Conservation (phyloP, 2,797 vertebrate species). For the Melanotaenia boesemani region DNA sequence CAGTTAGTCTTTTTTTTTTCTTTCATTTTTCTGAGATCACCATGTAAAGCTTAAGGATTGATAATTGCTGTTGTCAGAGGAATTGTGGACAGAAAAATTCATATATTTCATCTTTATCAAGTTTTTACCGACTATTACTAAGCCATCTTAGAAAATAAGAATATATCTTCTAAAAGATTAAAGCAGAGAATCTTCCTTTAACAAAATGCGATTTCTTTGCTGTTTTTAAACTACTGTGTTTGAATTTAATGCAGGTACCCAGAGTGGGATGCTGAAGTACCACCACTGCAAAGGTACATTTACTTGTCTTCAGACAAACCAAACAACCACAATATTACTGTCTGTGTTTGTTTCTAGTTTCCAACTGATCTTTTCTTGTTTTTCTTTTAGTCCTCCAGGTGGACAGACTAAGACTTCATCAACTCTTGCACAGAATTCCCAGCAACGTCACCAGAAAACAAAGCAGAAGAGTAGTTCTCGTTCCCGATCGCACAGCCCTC, state of each 20-base stretch:
- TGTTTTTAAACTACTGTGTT: background rate
- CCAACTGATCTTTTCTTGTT: background rate
- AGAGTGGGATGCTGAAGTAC: constrained; percentile 89
- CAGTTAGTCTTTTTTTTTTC: constrained; percentile 81
- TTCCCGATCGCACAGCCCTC: constrained; percentile 78
- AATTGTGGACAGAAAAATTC: no score
- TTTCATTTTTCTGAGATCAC: background rate
- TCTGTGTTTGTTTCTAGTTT: background rate
- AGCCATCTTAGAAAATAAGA: no score
- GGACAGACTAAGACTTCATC: constrained; percentile 30
- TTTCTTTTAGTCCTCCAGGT: constrained; percentile 8
- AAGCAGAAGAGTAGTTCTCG: constrained; percentile 33
- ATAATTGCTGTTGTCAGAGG: no score
- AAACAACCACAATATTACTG: background rate
- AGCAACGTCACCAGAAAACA: constrained; percentile 9
- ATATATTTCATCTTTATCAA: no score
- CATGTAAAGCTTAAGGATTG: background rate
- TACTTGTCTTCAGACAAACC: background rate
- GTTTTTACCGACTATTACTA: no score
- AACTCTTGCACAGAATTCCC: constrained; percentile 4
- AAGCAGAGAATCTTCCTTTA: no score
- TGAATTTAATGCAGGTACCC: constrained; percentile 83
- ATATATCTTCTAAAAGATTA: no score
- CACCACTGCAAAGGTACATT: constrained; percentile 83
- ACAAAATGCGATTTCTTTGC: no score